These are phyloP conservation scores for Hyposoter didymator DNA, from an alignment of 2,888 invertebrate species.

Conservation along the genomic window DNA sequence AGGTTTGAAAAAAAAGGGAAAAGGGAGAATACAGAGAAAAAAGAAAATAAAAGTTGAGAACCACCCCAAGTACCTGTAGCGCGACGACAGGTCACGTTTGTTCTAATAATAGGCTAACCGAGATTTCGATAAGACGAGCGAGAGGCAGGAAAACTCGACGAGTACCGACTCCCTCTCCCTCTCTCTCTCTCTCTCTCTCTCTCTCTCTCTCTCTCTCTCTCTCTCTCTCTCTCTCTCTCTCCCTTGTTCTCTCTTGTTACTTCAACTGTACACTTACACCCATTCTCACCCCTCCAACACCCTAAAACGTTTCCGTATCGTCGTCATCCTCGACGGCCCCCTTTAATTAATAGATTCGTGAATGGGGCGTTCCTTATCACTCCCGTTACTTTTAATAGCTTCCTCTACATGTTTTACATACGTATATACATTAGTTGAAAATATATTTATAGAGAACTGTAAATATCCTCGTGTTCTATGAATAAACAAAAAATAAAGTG, in stretches of 20 bases:
- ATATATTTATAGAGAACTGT: background rate
- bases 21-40: conserved; percentile 4
- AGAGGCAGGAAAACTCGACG: conserved; percentile 56
- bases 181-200: background rate
- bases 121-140: conserved; percentile 61
- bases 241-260: background rate
- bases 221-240: background rate
- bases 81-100: conserved; percentile 63
- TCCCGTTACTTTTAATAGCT: conserved; percentile 19
- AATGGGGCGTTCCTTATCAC: conserved; percentile 23
- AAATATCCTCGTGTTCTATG: background rate
- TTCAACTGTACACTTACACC: conserved; percentile 5
- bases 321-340: conserved; percentile 20
- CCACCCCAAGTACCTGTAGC: conserved; percentile 61
- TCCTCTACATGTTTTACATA: conserved; percentile 20
- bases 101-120: conserved; percentile 66
- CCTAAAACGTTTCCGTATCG: conserved; percentile 44
- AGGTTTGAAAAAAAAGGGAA: conserved; percentile 8
- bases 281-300: conserved; percentile 14
- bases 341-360: conserved; percentile 48
- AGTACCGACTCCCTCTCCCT: conserved; percentile 1
- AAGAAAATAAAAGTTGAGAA: conserved; percentile 49
- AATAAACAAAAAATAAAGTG: background rate
- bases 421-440: background rate
- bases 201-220: background rate